These are phyloP conservation scores for Orcinus orca DNA, from an alignment of 2,113 vertebrate genomes.

Conservation along the genomic window DNA sequence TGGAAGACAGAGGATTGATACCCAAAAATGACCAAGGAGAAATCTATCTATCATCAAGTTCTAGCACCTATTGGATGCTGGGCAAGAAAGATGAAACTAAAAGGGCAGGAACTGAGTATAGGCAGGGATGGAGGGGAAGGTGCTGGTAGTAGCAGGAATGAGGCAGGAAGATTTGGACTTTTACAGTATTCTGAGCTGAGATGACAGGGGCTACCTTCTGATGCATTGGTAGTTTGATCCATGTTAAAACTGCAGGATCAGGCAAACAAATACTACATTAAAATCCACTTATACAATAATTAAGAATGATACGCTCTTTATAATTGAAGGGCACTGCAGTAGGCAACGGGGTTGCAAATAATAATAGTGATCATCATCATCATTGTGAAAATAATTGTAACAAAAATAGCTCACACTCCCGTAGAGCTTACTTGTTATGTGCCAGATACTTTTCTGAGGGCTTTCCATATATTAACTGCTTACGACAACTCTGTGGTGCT, in stretches of 20 bases:
- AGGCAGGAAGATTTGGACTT: neutral
- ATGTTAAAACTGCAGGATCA: neutral
- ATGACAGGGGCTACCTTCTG: neutral
- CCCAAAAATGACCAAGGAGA: neutral
- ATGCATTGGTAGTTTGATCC: neutral
- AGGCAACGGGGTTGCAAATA: conserved; percentile 42
- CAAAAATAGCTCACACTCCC: conserved; percentile 27
- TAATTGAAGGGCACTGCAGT: conserved; percentile 44
- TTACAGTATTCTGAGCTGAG: neutral
- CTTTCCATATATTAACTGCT: neutral
- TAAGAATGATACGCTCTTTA: conserved; percentile 47
- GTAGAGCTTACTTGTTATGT: neutral
- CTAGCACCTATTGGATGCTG: neutral
- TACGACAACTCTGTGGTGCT: neutral
- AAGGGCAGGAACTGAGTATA: neutral
- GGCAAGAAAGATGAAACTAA: neutral
- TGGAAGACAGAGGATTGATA: neutral
- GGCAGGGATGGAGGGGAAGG: neutral
- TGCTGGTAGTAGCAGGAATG: neutral
- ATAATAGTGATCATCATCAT: conserved; percentile 45
- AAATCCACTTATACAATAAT: conserved; percentile 40
- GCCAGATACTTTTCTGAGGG: neutral
- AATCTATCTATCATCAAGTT: neutral
- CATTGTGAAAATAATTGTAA: conserved; percentile 41
- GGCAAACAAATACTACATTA: conserved; percentile 27